A percentile compares a stretch with the other conserved stretches of the same genome.
Evolutionary conservation across 2,113 vertebrate genomes (phyloP).

Genomic region (Platysternon megacephalum): DNA sequence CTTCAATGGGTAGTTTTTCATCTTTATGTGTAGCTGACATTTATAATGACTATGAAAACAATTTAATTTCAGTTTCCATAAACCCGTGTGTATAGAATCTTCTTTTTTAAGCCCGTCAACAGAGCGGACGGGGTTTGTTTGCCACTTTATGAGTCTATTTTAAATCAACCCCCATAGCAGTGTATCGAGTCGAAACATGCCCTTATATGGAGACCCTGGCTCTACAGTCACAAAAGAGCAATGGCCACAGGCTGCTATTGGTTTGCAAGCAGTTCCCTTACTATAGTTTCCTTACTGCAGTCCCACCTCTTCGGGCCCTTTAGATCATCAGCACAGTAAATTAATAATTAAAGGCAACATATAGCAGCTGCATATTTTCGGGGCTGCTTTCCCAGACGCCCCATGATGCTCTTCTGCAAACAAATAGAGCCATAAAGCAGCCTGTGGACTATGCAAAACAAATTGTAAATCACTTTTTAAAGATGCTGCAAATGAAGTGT

Average conservation of each 20-base stretch:
- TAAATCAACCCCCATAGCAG: background rate
- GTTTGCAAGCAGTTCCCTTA: background rate
- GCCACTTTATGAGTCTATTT: background rate
- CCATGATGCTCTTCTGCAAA: background rate
- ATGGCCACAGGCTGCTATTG: background rate
- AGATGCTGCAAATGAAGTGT: background rate
- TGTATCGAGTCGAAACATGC: fast-evolving
- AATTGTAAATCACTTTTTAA: background rate
- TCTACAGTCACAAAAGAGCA: background rate
- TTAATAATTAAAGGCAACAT: background rate
- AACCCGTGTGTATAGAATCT: background rate
- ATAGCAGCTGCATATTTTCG: background rate
- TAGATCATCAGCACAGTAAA: background rate
- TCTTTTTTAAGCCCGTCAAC: background rate
- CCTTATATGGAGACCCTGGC: background rate
- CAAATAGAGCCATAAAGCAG: background rate
- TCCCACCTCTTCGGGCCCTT: background rate
- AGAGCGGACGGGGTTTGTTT: background rate
- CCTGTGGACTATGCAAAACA: background rate
- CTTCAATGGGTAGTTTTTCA: background rate
- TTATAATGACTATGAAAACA: background rate
- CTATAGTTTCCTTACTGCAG: no score
- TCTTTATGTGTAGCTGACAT: background rate
- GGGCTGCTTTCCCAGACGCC: background rate
- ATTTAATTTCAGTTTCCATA: constrained; percentile 7